Conservation (phyloP, 2,888 invertebrate genomes). For the Agapostemon virescens region DNA sequence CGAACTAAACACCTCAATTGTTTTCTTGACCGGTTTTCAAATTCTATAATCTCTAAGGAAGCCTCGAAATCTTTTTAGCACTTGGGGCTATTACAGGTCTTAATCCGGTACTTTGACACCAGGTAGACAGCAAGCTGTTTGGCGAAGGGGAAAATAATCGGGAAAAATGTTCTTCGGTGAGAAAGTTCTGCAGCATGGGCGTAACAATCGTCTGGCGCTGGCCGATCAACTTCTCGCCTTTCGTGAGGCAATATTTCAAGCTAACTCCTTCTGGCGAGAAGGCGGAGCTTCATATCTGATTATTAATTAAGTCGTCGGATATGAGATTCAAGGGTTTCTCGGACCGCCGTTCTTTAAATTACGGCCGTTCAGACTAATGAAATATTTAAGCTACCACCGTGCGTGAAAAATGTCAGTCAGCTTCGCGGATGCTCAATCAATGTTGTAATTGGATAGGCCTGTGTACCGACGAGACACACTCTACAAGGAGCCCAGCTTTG, state of each 20-base stretch:
- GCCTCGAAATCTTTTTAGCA: too few species aligned
- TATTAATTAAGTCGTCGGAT: constrained; percentile 27
- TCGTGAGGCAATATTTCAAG: constrained; percentile 18
- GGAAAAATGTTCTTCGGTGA: constrained; percentile 3
- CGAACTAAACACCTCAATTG: too few species aligned
- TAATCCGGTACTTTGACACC: too few species aligned
- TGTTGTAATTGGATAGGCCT: constrained; percentile 11
- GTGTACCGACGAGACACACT: background rate
- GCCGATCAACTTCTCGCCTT: constrained; percentile 21
- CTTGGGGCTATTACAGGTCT: too few species aligned
- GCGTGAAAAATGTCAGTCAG: constrained; percentile 8
- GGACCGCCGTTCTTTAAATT: constrained; percentile 13
- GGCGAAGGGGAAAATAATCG: constrained; percentile 18
- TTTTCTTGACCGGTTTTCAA: too few species aligned
- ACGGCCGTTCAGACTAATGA: background rate
- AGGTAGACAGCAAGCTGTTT: background rate
- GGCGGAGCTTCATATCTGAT: constrained; percentile 16
- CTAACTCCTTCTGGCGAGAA: constrained; percentile 17
- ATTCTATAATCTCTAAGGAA: too few species aligned
- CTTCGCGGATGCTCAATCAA: constrained; percentile 14
- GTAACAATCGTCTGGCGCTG: constrained; percentile 7
- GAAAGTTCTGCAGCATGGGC: background rate
- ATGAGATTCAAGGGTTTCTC: background rate
- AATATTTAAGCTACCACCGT: background rate
- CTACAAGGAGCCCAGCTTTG: background rate